Conservation (phyloP, 64 coral and sea anemone species). For the Stylophora pistillata region DNA sequence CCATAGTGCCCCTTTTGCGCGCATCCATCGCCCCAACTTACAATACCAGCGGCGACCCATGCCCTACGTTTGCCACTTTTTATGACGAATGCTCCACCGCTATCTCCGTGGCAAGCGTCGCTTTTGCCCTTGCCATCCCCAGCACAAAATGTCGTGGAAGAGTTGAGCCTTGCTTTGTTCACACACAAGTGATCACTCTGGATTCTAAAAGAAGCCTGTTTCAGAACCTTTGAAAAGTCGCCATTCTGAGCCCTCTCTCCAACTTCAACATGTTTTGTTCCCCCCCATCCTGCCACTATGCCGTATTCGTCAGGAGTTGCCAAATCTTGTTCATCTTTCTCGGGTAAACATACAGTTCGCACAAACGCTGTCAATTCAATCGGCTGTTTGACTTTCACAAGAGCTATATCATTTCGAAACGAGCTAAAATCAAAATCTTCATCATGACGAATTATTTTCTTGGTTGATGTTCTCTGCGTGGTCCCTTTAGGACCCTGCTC, state of each 20-base stretch:
- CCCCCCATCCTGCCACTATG: slow-evolving; percentile 12
- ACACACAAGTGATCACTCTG: background rate
- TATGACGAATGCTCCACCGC: slow-evolving; percentile 33
- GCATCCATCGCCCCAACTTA: slow-evolving; percentile 45
- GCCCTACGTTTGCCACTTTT: background rate
- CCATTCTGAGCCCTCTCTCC: background rate
- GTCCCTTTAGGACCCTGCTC: background rate
- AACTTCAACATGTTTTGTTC: background rate
- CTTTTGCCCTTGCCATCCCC: slow-evolving; percentile 8
- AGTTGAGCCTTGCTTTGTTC: background rate
- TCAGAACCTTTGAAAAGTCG: background rate
- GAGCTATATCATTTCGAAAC: slow-evolving; percentile 11
- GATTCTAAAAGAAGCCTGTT: background rate
- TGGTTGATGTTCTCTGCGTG: background rate
- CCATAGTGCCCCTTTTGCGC: background rate
- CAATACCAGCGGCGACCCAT: slow-evolving; percentile 22
- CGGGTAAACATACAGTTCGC: slow-evolving; percentile 16
- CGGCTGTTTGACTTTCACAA: slow-evolving; percentile 8
- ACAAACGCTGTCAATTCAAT: slow-evolving; percentile 3
- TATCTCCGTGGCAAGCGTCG: slow-evolving; percentile 22
- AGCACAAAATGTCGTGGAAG: slow-evolving; percentile 30
- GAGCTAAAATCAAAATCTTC: background rate
- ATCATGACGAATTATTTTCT: slow-evolving; percentile 3
- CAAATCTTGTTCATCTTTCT: background rate
- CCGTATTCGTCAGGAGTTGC: background rate